Base-by-base conservation (phyloP, 2,797 vertebrate species). In the Eulemur albifrons region DNA sequence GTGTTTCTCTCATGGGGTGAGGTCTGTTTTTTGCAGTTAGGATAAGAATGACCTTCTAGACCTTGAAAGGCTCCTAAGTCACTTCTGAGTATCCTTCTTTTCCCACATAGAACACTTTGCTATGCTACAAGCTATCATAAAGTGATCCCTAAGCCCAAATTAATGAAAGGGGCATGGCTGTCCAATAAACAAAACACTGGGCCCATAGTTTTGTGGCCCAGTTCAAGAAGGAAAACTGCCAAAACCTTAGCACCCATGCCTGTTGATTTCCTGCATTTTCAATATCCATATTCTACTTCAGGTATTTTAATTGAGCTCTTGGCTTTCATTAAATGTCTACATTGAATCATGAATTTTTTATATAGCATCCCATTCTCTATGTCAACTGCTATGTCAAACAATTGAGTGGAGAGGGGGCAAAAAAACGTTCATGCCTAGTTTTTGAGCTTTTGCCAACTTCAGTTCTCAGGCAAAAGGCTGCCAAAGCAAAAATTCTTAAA, bases 401-500 rank as follows among this genome's bases (percentile, higher is more conserved):
- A 43, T 3, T 83, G 54, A 90, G 45, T 72, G 69, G 45, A 91
- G 20, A 93, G 35, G 89, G 38, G 72, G 85, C 72, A 90, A 92
- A 32, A 88, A 95, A 94, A 88, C 35, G 17, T 48, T 94, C 65
- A 65, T 43, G 52, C 35, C 86, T 73, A 63, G 45, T 86, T 95
- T 94, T 79, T 67, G 20, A 93, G 61, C 45, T 93, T 95, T 95
- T 85, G 65, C 65, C 81, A 86, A 69, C 69, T 95, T 48, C n/a
- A 83, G 35, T 82, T 95, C 23, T 67, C 88, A 89, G 45, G n/a
- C 35, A 92, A 95, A 93, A 95, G 32, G 32, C 30, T 97, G 32
- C 77, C 63, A 94, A 93, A 94, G 20, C 35, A 94, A 94, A 80
- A 79, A 61, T 77, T 79, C 61, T 92, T 90, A 75, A 95, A 97